Evolutionary conservation across 2,113 vertebrate genomes (phyloP).

Genomic region (Rostratula benghalensis): DNA sequence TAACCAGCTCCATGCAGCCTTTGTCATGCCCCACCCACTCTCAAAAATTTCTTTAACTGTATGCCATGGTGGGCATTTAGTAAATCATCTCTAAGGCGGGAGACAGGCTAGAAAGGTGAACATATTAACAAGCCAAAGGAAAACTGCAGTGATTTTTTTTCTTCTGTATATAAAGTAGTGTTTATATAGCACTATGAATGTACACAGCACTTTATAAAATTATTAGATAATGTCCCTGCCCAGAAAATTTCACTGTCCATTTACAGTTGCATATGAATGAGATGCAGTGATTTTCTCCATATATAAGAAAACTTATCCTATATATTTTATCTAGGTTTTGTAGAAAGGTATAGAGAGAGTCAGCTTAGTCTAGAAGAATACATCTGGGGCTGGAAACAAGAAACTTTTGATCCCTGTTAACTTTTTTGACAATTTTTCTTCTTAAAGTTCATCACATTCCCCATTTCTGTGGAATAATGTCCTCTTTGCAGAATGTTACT

Average conservation of each 20-base stretch:
- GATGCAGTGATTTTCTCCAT: conserved; percentile 24
- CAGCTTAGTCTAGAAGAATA: neutral
- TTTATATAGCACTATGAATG: conserved; percentile 41
- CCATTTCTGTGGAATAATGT: neutral
- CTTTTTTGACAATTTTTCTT: neutral
- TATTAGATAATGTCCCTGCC: neutral
- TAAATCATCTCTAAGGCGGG: conserved; percentile 37
- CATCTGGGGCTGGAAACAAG: neutral
- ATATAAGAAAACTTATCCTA: neutral
- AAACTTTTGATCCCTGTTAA: neutral
- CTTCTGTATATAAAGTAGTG: neutral
- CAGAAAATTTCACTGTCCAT: neutral
- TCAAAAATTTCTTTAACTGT: neutral
- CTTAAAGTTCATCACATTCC: neutral
- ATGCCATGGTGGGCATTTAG: neutral
- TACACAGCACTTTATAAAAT: conserved; percentile 55
- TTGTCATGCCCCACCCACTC: neutral
- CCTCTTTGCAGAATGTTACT: neutral
- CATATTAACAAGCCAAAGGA: conserved; percentile 51
- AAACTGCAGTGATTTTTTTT: conserved; percentile 59
- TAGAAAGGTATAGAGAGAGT: neutral
- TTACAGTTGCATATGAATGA: conserved; percentile 20
- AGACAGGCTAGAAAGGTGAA: neutral
- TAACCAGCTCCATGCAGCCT: neutral
- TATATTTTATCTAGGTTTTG: neutral